Evolutionary conservation across 53 echinoderm and acorn worm species (phyloP).

Genomic region (Zoroaster sp.): DNA sequence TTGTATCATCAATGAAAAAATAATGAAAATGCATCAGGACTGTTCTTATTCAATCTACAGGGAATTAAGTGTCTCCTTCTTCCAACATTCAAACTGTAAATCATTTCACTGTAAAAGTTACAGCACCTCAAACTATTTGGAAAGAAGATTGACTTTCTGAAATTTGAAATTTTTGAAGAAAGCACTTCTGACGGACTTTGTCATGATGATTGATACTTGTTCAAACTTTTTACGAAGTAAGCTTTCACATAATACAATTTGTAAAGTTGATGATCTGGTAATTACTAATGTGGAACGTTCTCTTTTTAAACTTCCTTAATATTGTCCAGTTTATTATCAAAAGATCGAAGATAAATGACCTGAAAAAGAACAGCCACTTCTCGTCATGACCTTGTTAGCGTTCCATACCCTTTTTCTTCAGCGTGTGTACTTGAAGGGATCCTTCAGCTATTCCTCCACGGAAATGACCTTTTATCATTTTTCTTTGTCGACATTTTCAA

Average conservation of each 20-base stretch:
- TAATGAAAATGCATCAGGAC: no score
- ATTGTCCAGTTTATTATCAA: not conserved
- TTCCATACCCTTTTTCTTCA: no score
- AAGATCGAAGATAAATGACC: not conserved
- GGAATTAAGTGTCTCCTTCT: no score
- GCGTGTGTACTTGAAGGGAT: not conserved
- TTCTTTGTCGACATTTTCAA: not conserved
- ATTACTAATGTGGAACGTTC: not conserved
- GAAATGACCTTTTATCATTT: constrained; percentile 28
- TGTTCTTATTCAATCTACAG: no score
- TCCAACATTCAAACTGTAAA: no score
- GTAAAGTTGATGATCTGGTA: not conserved
- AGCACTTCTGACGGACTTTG: not conserved
- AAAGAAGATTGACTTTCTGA: no score
- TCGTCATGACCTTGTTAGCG: not conserved
- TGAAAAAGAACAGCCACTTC: no score
- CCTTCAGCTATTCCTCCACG: not conserved
- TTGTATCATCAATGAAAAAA: not conserved
- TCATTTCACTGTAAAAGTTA: no score
- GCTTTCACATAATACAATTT: no score
- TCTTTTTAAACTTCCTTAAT: not conserved
- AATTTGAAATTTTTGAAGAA: not conserved
- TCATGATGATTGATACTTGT: not conserved
- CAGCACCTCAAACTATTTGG: no score
- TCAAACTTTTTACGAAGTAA: not conserved